A percentile compares a stretch with the other conserved stretches of the same genome.
phyloP scores from a whole-genome alignment of 2,113 vertebrate species.

The Jacana jacana region DNA sequence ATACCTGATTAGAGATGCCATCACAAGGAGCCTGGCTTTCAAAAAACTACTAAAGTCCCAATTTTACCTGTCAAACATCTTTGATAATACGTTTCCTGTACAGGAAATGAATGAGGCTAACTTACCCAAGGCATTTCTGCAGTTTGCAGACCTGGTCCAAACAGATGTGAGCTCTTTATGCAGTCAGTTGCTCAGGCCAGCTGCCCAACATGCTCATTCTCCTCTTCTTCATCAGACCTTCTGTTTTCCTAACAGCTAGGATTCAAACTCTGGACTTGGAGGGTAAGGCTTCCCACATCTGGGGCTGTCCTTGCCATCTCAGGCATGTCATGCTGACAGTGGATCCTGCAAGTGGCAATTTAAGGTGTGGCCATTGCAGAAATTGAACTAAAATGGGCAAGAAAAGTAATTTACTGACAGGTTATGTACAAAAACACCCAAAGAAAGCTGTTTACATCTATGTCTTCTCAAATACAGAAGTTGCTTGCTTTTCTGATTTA shows the following conservation, averaged over 20 bases:
- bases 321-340: neutral
- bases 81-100: neutral
- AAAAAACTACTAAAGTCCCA: neutral
- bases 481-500: neutral
- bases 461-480: neutral
- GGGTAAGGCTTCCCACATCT: neutral
- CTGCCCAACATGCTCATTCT: neutral
- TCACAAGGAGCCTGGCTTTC: neutral
- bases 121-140: neutral
- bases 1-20: neutral
- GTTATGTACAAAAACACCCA: neutral
- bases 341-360: neutral
- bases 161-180: neutral
- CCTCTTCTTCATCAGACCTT: neutral
- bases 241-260: neutral
- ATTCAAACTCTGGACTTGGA: neutral
- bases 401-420: neutral
- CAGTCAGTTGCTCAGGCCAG: neutral
- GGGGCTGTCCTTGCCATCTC: neutral
- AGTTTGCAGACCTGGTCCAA: neutral
- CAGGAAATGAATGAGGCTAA: neutral
- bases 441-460: neutral
- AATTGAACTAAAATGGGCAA: neutral
- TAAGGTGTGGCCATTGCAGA: neutral
- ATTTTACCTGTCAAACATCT: neutral